Percentiles rank a stretch among this genome's conserved stretches.
Conservation (phyloP, 2,888 invertebrate species). For the Limnephilus marmoratus region DNA sequence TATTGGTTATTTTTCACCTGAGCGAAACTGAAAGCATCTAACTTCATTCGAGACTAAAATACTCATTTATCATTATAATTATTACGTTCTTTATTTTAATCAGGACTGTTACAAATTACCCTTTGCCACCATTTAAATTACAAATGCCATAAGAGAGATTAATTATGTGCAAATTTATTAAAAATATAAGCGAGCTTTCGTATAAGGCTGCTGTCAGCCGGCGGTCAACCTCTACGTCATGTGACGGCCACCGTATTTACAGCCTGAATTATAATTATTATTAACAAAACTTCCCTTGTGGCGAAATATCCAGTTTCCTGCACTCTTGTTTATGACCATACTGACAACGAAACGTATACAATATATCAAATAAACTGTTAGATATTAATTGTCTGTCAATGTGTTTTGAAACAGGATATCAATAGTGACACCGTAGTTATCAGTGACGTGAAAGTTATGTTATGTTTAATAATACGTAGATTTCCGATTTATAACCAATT, state of each 20-base stretch:
- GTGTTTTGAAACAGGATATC: neutral
- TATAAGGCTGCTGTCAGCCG: neutral
- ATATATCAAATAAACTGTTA: neutral
- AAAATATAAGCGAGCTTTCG: neutral
- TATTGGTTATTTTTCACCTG: neutral
- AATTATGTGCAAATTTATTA: neutral
- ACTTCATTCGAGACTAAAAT: neutral
- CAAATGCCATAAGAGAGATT: neutral
- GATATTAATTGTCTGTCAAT: neutral
- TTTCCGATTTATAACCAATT: neutral
- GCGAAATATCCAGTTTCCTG: conserved; percentile 62
- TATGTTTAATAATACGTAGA: neutral
- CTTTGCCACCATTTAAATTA: neutral
- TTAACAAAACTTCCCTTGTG: conserved; percentile 62
- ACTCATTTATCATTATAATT: neutral
- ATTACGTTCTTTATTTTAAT: neutral
- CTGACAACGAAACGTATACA: neutral
- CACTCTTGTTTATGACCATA: conserved; percentile 58
- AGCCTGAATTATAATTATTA: conserved; percentile 60
- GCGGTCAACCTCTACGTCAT: conserved; percentile 12
- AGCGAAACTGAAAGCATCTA: neutral
- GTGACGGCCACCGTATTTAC: conserved; percentile 52
- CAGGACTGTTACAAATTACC: neutral
- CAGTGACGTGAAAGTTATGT: neutral
- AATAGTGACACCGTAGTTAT: neutral